Percentiles rank a stretch among this genome's conserved stretches.
Conservation (phyloP, 2,888 invertebrate genomes). For the Cryptocephalus moraei region DNA sequence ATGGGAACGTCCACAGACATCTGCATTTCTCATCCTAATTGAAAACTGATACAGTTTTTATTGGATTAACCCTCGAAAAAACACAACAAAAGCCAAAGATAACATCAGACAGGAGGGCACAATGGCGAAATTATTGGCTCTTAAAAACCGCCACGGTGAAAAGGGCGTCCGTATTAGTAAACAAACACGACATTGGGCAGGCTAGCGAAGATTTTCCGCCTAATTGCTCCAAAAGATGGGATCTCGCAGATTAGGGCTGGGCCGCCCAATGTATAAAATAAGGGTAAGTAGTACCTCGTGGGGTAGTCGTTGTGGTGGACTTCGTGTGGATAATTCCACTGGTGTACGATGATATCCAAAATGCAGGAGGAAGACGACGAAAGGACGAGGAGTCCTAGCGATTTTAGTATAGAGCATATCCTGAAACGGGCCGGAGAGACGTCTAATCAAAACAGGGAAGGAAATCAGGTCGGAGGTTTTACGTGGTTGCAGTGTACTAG, state of each 20-base stretch:
- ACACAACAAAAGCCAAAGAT: neutral
- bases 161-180: neutral
- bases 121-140: neutral
- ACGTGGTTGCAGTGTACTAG: constrained; percentile 63
- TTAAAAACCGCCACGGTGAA: neutral
- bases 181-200: neutral
- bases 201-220: constrained; percentile 24
- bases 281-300: constrained; percentile 11
- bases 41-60: neutral
- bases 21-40: neutral
- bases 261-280: constrained; percentile 9
- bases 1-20: too few relatives aligned
- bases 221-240: constrained; percentile 32
- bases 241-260: constrained; percentile 7
- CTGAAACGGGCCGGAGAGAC: constrained; percentile 42
- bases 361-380: constrained; percentile 9
- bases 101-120: neutral
- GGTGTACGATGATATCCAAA: constrained; percentile 10
- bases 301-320: constrained; percentile 5
- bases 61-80: neutral
- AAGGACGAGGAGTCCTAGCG: constrained; percentile 22
- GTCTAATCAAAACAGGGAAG: constrained; percentile 2
- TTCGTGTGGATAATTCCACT: constrained; percentile 1
- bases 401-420: constrained; percentile 55
- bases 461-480: constrained; percentile 7